phyloP scores from a whole-genome alignment of 2,888 invertebrate genomes.

The Melieria omissa region DNA sequence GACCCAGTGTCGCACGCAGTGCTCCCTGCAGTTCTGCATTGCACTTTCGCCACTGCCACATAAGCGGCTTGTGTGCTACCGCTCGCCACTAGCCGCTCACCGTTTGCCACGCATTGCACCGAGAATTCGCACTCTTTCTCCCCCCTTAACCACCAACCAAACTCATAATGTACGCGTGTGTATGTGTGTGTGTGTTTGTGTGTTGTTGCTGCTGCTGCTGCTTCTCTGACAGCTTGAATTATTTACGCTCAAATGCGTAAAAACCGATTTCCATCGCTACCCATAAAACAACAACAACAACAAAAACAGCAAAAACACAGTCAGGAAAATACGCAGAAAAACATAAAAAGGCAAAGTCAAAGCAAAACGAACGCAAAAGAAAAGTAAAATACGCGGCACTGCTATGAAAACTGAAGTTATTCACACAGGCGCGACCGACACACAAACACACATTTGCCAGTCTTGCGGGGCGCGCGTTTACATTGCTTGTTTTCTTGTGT shows the following conservation, averaged over 20 bases:
- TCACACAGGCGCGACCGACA: no score
- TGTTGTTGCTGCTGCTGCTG: background rate
- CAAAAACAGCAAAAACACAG: constrained; percentile 19
- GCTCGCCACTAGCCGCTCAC: background rate
- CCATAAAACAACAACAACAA: constrained; percentile 29
- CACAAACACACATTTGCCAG: no score
- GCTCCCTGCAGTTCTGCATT: background rate
- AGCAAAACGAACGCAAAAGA: no score
- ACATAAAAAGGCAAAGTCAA: no score
- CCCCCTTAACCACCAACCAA: constrained; percentile 10
- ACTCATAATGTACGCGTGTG: constrained; percentile 6
- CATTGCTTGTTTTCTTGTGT: background rate
- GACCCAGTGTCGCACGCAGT: background rate
- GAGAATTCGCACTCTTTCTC: constrained; percentile 3
- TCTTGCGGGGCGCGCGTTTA: background rate
- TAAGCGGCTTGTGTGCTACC: constrained; percentile 15
- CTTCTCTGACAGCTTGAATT: constrained; percentile 43
- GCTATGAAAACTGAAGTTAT: no score
- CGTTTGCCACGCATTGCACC: background rate
- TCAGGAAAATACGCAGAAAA: no score
- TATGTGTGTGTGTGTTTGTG: background rate
- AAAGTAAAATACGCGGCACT: no score
- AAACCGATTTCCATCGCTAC: constrained; percentile 36
- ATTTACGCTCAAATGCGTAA: constrained; percentile 47
- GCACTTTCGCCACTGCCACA: background rate